Evolutionary conservation across 2,888 invertebrate species (phyloP), one percentile per base, ranked within the genome.

Genomic region (Torymus tubicola): DNA sequence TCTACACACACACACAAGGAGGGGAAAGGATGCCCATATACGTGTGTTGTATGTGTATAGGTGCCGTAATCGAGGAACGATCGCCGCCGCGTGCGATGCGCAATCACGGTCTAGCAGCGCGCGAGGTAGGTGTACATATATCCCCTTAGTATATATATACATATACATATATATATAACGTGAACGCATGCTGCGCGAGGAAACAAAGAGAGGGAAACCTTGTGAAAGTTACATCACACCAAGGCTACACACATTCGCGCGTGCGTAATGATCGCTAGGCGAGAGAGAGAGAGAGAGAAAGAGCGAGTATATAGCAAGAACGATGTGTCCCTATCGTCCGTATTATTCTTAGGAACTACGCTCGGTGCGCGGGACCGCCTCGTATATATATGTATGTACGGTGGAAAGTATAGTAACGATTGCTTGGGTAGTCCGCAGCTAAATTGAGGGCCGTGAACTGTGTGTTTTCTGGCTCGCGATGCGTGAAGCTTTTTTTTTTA

Each of bases 161-260:
- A n/a, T n/a, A n/a, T n/a, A n/a, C n/a, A n/a, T n/a, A n/a, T n/a
- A n/a, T n/a, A n/a, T n/a, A 42, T 8, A 1, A 8, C 42, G 42
- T 8, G 42, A 42, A 8, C 42, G 42, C 42, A 1, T 42, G 42
- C 10, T 5, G 8, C 8, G 31, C 42, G 42, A 8, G 10, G 78
- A 52, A 82, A 84, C 82, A 84, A 86, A 84, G 85, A 84, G 83
- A 83, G 82, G 82, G 85, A 86, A 88, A 88, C 88, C 88, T 89
- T 87, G 89, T 85, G 86, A 88, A 86, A 86, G 88, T 89, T 89
- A 87, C 88, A 88, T 89, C 88, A 89, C 84, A 89, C 84, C 88
- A 86, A 88, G 89, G 88, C 87, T 87, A 73, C 64, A 69, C 70
- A 69, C 72, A 42, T 42, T 55, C 60, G 74, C 61, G 65, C 80